These are phyloP conservation scores for Nasonia longicornis DNA, from an alignment of 1,140 invertebrate genomes.

Conservation along the genomic window DNA sequence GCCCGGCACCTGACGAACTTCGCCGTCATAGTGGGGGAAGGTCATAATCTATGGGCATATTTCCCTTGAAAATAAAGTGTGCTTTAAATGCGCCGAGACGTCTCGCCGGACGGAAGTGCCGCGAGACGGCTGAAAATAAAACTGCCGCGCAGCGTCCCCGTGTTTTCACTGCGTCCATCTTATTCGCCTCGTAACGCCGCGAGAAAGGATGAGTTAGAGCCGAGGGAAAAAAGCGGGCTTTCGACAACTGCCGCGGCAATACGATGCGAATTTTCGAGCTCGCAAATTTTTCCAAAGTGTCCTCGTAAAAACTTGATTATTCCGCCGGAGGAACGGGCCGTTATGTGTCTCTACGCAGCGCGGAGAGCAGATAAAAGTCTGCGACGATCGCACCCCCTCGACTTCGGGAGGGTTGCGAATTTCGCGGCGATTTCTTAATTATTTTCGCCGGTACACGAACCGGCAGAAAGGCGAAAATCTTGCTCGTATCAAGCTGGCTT, in stretches of 20 bases:
- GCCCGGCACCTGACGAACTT: slow-evolving; percentile 9
- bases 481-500: no score
- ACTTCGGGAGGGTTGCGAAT: not conserved
- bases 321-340: slow-evolving; percentile 2
- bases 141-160: slow-evolving; percentile 39
- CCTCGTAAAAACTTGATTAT: slow-evolving; percentile 40
- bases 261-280: slow-evolving; percentile 42
- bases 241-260: not conserved
- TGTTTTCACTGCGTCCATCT: slow-evolving; percentile 46
- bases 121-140: slow-evolving; percentile 47
- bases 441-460: not conserved
- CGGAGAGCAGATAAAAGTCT: slow-evolving; percentile 14
- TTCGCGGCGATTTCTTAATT: slow-evolving; percentile 20
- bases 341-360: not conserved
- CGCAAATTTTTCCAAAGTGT: slow-evolving; percentile 40
- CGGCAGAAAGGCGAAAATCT: no score
- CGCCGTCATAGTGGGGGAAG: not conserved
- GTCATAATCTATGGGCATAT: slow-evolving; percentile 17
- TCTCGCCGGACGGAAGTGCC: slow-evolving; percentile 54
- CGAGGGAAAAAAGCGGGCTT: not conserved
- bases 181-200: slow-evolving; percentile 44
- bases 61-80: slow-evolving; percentile 32
- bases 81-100: slow-evolving; percentile 46
- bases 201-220: not conserved
- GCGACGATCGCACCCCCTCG: not conserved